Conservation (phyloP, 1,140 invertebrate genomes). For the Papilio polyxenes region DNA sequence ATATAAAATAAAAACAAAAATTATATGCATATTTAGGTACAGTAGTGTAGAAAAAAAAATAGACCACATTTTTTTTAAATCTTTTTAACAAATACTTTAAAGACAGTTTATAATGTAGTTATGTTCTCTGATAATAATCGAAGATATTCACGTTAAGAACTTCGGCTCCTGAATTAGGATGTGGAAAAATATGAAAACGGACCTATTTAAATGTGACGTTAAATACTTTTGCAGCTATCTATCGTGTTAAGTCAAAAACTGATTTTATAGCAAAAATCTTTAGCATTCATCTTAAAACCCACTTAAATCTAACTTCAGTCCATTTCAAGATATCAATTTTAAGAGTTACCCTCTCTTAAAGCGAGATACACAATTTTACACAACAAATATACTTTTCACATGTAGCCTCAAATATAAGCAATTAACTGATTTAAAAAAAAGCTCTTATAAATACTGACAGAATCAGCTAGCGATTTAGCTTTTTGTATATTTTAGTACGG, state of each 20-base stretch:
- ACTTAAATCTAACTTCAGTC: constrained; percentile 22
- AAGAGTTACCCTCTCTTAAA: constrained; percentile 20
- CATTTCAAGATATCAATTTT: constrained; percentile 27
- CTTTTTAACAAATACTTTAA: too few species aligned
- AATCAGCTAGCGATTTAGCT: not conserved
- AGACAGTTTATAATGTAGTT: too few species aligned
- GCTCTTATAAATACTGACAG: constrained; percentile 24
- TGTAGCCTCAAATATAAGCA: constrained; percentile 27
- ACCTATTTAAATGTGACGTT: not conserved
- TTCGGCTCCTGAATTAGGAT: not conserved
- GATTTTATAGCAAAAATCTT: not conserved
- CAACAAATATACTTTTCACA: constrained; percentile 9
- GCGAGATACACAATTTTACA: constrained; percentile 18
- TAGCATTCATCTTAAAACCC: not conserved
- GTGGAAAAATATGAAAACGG: not conserved
- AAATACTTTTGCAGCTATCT: not conserved
- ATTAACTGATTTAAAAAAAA: not conserved
- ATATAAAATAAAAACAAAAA: constrained; percentile 16
- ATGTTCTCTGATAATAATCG: too few species aligned
- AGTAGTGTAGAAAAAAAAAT: not conserved
- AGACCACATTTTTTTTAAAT: too few species aligned
- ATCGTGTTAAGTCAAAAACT: not conserved
- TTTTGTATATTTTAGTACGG: not conserved
- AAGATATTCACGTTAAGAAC: too few species aligned
- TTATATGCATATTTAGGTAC: not conserved